phyloP scores from a whole-genome alignment of 2,113 vertebrate species.

The Malurus elegans region DNA sequence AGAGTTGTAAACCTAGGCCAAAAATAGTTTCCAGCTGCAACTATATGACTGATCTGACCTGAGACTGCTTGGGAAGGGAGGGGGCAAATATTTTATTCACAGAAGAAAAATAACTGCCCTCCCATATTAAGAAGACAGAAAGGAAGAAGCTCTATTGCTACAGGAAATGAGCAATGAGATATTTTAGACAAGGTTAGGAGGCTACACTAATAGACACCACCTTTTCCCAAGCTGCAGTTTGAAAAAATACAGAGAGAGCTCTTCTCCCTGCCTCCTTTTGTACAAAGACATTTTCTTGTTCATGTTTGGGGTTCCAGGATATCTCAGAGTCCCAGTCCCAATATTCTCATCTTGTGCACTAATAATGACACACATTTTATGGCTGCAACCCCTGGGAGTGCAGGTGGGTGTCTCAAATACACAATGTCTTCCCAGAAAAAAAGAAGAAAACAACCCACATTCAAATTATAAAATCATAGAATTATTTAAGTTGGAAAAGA shows the following conservation, averaged over 20 bases:
- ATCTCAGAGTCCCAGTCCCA: neutral
- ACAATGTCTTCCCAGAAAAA: neutral
- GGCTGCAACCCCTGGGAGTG: neutral
- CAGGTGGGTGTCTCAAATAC: neutral
- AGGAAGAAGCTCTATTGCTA: neutral
- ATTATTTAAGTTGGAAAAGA: neutral
- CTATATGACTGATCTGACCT: neutral
- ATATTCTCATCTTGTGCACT: neutral
- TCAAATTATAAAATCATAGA: neutral
- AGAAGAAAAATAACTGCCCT: conserved; percentile 10
- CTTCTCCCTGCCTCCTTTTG: neutral
- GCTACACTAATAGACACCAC: neutral
- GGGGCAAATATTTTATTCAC: neutral
- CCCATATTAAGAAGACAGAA: neutral
- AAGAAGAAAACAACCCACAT: neutral
- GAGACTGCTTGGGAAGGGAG: neutral
- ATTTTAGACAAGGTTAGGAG: neutral
- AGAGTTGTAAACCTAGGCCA: conserved; percentile 8
- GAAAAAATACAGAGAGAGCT: neutral
- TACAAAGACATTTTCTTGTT: too few relatives aligned
- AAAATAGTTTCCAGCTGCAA: conserved; percentile 52
- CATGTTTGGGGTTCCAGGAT: neutral
- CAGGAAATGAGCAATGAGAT: neutral
- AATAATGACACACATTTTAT: neutral
- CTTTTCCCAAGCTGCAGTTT: neutral